Base-by-base conservation (phyloP, 37 sponge, comb jelly and placozoan species). In the Corticium candelabrum region DNA sequence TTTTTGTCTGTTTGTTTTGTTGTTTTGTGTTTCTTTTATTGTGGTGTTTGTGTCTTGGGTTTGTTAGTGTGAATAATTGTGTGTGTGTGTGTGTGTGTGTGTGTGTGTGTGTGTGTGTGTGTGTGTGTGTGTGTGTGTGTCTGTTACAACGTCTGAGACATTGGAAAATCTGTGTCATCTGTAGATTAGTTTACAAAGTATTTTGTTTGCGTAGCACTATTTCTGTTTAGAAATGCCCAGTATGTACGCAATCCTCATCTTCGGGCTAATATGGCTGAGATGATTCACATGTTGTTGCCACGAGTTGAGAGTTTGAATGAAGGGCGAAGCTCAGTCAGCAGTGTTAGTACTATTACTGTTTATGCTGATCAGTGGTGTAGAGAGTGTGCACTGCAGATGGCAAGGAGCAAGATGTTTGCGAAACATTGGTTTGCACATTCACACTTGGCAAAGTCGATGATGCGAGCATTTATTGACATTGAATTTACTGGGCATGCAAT, bases 401-500 rank as follows among this genome's bases (percentile, higher is more conserved):
- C n/a, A n/a, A n/a, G n/a, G n/a, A n/a, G n/a, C n/a, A n/a, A n/a
- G n/a, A n/a, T 70, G 73, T 81, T 81, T 37, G 57, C 33, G 7
- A 62, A 37, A 34, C 82, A 81, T 41, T n/a, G 43, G 2, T 15
- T 81, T 3, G 70, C 76, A 3, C 79, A 83, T 36, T 29, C 34
- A 32, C 34, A 82, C 69, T 82, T 93, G 35, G 35, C 86, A 0
- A 41, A 40, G 27, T 68, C 84, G 11, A 74, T 95, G 2, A 78
- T 95, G 11, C 82, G 69, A 39, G 82, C 91, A 3, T 95, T 92
- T 74, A 79, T 92, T 40, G 96, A 95, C 68, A 95, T 88, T 69
- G 96, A 95, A 38, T 74, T 73, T 38, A 89, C 96, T 41, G 96
- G 93, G 39, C 86, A 89, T 36, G 84, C 86, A 31, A 71, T 88